Base-by-base conservation (phyloP, 2,113 vertebrate genomes). In the Redunca redunca region DNA sequence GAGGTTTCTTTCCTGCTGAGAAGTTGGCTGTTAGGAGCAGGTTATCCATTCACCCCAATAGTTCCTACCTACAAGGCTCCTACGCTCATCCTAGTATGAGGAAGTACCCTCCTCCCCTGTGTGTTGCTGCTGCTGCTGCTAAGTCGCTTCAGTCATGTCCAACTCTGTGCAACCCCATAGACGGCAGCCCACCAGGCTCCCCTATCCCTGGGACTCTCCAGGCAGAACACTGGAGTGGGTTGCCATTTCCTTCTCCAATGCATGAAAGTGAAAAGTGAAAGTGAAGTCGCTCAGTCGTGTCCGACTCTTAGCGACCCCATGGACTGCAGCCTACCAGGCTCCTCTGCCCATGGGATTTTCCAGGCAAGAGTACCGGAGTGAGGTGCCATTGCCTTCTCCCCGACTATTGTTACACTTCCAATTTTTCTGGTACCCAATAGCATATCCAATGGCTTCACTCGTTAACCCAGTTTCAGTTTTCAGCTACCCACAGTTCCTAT, bases 91-190 rank as follows among this genome's bases (percentile, higher is more conserved):
- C 81, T 33, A 46, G 14, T 21, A 26, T 12, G 62, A 9, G 9
- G 17, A 30, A 21, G 60, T 21, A 13, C 9, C 10, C 19, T 77
- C 36, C 15, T 77, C 3, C 60, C 60, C 15, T 5, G 2, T 2
- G 40, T 21, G 58, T 7, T 30, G 26, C 58, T 60, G 26, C 57
- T 30, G 13, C 58, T 60, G 58, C 12, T 60, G 26, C 58, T 60
- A 30, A 60, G 58, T 30, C 13, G 0, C 12, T 30, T 60, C 13
- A 60, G 58, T 30, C 12, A 0, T 60, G 28, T 30, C 58, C 0
- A 0, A 60, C 58, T 30, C 58, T 60, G 58, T 60, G 58, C 1
- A 1, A 60, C 58, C 12, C 26, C 58, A 60, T 0, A 60, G 5
- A 60, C 0, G 2, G 58, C 58, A 28, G 26, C 26, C 58, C 13